Base-by-base conservation (phyloP, 2,888 invertebrate species). In the Eustalomyia histrio region DNA sequence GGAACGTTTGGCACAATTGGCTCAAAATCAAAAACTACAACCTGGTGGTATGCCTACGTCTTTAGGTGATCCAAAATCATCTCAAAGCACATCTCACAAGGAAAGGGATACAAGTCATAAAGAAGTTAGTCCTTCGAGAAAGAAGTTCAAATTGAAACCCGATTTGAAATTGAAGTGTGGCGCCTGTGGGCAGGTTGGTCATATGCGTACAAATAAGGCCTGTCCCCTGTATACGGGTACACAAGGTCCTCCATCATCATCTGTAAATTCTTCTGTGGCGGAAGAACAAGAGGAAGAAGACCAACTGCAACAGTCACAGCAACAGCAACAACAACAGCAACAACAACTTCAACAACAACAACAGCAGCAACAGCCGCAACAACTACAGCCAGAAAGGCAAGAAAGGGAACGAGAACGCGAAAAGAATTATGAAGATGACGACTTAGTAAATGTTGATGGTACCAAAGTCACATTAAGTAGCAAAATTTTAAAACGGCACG, bases 111-210 rank as follows among this genome's bases (percentile, higher is more conserved):
- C 87, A 3, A 87, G 86, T 29, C 89, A 89, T 76, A 91, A 93
- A 82, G 93, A 92, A 72, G 88, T 92, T 0, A 93, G 94, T 33
- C 94, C 95, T 0, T 93, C 94, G 0, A 93, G 95, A 74, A 94
- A 96, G 85, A 95, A 96, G 85, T 94, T 95, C 82, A 97, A 97
- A 91, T 91, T 97, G 65, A 97, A 97, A 88, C 96, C 96, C 9
- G 97, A 97, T 90, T 92, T 97, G 67, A 97, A 97, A 92, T 92
- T 99, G 79, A 95, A 98, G 92, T 99, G 99, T 91, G 98, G 99
- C 10, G 99, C 99, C 9, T 99, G 99, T 91, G 99, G 99, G 9
- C 97, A 92, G 84, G 89, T 90, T 80, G 90, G 90, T 33, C 91
- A 91, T 68, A 91, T 90, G 90, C 86, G 98, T 71, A 99, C 99